Evolutionary conservation across 2,888 invertebrate species (phyloP).

Genomic region (Torymus tubicola): DNA sequence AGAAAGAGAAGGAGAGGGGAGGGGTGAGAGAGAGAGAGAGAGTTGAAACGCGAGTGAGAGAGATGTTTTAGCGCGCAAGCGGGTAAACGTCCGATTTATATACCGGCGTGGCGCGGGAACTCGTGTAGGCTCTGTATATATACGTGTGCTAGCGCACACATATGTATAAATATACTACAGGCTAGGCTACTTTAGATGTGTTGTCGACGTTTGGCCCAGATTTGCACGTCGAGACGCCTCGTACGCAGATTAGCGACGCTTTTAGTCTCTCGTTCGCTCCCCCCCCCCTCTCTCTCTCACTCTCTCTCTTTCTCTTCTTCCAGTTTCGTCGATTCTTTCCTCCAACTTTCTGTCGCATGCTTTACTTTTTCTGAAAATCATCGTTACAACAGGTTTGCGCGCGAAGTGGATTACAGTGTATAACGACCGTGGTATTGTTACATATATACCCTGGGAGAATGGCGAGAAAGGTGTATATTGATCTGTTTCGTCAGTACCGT

Average conservation of each 20-base stretch:
- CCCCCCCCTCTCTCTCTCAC: not conserved
- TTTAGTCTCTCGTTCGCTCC: not conserved
- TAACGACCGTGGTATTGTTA: too few relatives aligned
- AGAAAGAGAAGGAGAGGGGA: slow-evolving; percentile 12
- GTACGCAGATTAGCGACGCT: slow-evolving; percentile 37
- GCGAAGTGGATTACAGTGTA: too few relatives aligned
- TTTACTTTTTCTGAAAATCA: too few relatives aligned
- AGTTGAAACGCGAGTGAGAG: not conserved
- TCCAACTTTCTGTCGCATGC: too few relatives aligned
- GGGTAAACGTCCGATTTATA: slow-evolving; percentile 51
- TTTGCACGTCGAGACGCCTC: slow-evolving; percentile 14
- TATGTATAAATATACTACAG: not conserved
- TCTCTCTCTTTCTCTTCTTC: slow-evolving; percentile 3
- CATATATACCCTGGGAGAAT: too few relatives aligned
- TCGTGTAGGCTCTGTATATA: not conserved
- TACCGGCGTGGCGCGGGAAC: not conserved
- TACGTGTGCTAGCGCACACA: slow-evolving; percentile 17
- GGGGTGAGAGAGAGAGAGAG: slow-evolving; percentile 6
- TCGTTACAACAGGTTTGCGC: too few relatives aligned
- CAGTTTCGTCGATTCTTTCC: not conserved
- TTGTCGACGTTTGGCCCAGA: slow-evolving; percentile 53
- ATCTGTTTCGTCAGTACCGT: too few relatives aligned
- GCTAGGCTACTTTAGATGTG: slow-evolving; percentile 14
- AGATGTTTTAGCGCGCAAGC: slow-evolving; percentile 17
- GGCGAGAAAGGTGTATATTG: too few relatives aligned